Conservation (phyloP, 1,140 invertebrate genomes). For the Lanistes nyassanus region DNA sequence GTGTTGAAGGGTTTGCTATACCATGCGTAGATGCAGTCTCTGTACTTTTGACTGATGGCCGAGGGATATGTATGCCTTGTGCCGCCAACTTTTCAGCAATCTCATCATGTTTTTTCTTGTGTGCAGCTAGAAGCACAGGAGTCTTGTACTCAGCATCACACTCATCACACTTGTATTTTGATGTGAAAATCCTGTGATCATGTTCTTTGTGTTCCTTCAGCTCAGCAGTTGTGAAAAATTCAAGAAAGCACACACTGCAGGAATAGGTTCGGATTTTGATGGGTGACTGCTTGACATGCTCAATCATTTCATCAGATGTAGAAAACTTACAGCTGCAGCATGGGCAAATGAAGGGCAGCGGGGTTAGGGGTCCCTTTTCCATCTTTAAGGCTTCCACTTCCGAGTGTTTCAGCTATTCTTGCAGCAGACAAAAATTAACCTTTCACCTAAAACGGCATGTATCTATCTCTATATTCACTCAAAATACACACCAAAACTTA, state of each 20-base stretch:
- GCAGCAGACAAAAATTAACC: too few relatives aligned
- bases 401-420: too few relatives aligned
- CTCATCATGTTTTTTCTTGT: slow-evolving; percentile 18
- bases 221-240: slow-evolving; percentile 15
- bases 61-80: slow-evolving; percentile 13
- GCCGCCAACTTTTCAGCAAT: slow-evolving; percentile 14
- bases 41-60: neutral
- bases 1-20: too few relatives aligned
- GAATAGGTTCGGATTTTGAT: slow-evolving; percentile 17
- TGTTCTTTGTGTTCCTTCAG: slow-evolving; percentile 13
- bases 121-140: neutral
- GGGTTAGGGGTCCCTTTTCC: too few relatives aligned
- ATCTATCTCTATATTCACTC: too few relatives aligned
- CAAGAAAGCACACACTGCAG: slow-evolving; percentile 11
- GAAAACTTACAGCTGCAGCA: slow-evolving; percentile 10
- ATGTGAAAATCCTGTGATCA: slow-evolving; percentile 2
- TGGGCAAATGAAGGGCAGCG: slow-evolving; percentile 10
- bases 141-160: slow-evolving; percentile 20
- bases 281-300: slow-evolving; percentile 16
- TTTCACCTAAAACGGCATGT: too few relatives aligned
- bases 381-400: too few relatives aligned
- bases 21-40: neutral
- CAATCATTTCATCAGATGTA: slow-evolving; percentile 14
- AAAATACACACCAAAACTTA: too few relatives aligned
- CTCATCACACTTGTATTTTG: slow-evolving; percentile 22